These are phyloP conservation scores for Atractosteus spatula DNA, from an alignment of 2,113 vertebrate species.

Conservation along the genomic window DNA sequence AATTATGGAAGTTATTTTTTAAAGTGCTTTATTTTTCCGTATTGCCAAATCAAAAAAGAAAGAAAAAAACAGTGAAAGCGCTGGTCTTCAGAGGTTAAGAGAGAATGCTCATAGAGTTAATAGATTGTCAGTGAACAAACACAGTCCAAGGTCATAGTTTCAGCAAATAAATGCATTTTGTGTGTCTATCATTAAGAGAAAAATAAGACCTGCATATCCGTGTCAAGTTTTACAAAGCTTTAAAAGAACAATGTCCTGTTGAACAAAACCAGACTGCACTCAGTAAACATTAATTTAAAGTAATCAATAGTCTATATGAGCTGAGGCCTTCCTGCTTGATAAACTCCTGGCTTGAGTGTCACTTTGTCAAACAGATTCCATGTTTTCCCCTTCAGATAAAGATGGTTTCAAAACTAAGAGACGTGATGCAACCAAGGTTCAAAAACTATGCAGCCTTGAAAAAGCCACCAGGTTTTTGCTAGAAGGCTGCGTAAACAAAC, in stretches of 20 bases:
- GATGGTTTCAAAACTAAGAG: slow-evolving; percentile 79
- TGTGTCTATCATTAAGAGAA: slow-evolving; percentile 59
- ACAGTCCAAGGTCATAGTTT: slow-evolving; percentile 63
- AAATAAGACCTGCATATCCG: slow-evolving; percentile 57
- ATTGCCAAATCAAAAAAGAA: too few species aligned
- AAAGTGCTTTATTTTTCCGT: too few species aligned
- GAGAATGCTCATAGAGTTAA: slow-evolving; percentile 6
- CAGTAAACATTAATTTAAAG: slow-evolving; percentile 83
- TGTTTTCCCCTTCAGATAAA: slow-evolving; percentile 82
- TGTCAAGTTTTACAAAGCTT: slow-evolving; percentile 68
- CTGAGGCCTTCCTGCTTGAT: slow-evolving; percentile 82
- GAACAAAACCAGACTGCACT: slow-evolving; percentile 76
- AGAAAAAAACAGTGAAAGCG: too few species aligned
- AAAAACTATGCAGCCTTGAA: slow-evolving; percentile 83
- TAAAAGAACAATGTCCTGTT: slow-evolving; percentile 78
- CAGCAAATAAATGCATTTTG: slow-evolving; percentile 59
- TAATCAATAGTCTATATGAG: slow-evolving; percentile 81
- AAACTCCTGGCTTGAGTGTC: slow-evolving; percentile 75
- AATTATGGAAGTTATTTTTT: background rate
- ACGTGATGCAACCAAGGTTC: slow-evolving; percentile 83
- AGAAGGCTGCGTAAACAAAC: slow-evolving; percentile 79
- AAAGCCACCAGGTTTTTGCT: slow-evolving; percentile 65
- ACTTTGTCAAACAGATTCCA: slow-evolving; percentile 85
- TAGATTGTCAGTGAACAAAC: slow-evolving; percentile 57
- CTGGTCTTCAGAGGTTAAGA: too few species aligned